Evolutionary conservation across 1,140 invertebrate genomes (phyloP).

Genomic region (Drosophila chauvacae): DNA sequence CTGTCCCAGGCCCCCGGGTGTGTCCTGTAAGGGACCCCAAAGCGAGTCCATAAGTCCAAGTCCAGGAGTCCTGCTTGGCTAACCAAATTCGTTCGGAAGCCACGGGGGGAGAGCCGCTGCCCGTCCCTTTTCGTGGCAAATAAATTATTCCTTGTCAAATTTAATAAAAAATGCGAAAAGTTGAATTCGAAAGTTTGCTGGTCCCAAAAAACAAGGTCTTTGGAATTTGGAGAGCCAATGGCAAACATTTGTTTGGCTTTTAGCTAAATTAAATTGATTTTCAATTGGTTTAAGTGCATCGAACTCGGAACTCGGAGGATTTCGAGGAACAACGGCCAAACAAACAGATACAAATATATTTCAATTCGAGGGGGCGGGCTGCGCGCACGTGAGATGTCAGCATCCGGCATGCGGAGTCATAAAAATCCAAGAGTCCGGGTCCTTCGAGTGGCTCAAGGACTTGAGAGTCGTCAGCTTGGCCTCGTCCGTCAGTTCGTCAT

Average conservation of each 20-base stretch:
- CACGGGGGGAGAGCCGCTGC: neutral
- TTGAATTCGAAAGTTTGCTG: conserved; percentile 49
- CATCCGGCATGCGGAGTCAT: conserved; percentile 10
- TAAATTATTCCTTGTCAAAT: conserved; percentile 71
- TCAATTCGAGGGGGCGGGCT: neutral
- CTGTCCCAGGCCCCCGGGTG: neutral
- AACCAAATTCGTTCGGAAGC: conserved; percentile 5
- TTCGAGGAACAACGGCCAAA: conserved; percentile 4
- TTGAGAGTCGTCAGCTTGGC: neutral
- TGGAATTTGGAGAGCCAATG: conserved; percentile 25
- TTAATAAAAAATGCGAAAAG: conserved; percentile 63
- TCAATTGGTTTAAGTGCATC: conserved; percentile 74
- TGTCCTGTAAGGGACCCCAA: conserved; percentile 1
- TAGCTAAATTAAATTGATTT: conserved; percentile 80
- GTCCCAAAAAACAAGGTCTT: conserved; percentile 40
- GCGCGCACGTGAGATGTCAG: conserved; percentile 33
- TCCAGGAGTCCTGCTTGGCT: neutral
- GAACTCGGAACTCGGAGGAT: conserved; percentile 18
- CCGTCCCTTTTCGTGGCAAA: conserved; percentile 27
- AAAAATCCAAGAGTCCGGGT: conserved; percentile 16
- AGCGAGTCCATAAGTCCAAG: conserved; percentile 15
- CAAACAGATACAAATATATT: conserved; percentile 1
- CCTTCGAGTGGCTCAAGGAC: neutral
- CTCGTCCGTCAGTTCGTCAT: conserved; percentile 14
- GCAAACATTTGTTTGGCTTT: conserved; percentile 73